Conservation (phyloP, 1,140 invertebrate genomes). For the Laodelphax striatellus region DNA sequence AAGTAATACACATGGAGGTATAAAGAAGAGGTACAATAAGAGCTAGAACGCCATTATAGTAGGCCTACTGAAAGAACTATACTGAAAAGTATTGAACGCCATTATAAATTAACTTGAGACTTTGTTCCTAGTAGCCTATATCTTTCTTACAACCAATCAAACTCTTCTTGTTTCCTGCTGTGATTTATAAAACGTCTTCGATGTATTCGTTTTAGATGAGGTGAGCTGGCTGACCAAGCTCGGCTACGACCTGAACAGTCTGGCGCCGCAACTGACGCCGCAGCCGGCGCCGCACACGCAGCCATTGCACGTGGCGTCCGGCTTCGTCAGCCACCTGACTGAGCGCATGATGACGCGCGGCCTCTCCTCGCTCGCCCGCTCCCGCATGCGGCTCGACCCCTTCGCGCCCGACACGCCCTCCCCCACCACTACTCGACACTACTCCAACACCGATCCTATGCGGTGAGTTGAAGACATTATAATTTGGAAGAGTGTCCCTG, state of each 20-base stretch:
- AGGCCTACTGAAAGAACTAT: no score
- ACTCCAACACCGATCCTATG: neutral
- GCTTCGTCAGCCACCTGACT: conserved; percentile 63
- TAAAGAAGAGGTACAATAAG: no score
- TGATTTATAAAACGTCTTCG: no score
- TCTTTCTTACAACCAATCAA: no score
- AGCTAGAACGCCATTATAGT: no score
- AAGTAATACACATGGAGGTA: no score
- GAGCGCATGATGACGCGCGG: conserved; percentile 60
- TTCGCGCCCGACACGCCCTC: neutral
- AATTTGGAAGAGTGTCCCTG: no score
- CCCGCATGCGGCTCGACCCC: conserved; percentile 9
- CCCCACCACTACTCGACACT: neutral
- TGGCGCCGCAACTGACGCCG: conserved; percentile 62
- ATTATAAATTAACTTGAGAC: no score
- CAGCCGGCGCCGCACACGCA: conserved; percentile 42
- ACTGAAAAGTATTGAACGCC: no score
- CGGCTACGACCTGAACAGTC: conserved; percentile 73
- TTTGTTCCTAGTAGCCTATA: no score
- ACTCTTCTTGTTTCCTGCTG: no score
- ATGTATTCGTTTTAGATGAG: conserved; percentile 50
- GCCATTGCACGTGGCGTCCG: conserved; percentile 54
- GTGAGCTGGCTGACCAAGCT: conserved; percentile 70
- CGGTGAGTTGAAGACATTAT: neutral
- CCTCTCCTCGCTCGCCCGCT: conserved; percentile 27